Base-by-base conservation (phyloP, 2,888 invertebrate species). In the Rhamnusium bicolor region DNA sequence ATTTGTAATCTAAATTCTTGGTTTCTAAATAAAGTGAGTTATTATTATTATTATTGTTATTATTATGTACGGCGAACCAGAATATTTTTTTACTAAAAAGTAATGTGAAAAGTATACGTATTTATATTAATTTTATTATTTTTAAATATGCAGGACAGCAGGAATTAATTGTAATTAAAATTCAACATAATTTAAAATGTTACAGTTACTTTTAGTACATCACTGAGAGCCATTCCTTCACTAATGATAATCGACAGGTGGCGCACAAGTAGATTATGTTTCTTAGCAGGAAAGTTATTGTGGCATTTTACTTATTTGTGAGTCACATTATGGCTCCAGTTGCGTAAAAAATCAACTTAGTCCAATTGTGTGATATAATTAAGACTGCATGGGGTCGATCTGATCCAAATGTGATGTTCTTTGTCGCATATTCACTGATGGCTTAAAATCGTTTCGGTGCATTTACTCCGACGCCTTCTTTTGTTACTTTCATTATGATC, bases 321-420 rank as follows among this genome's bases (percentile, higher is more conserved):
- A 71, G 73, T 74, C 77, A 74, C 73, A 73, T 72, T 73, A 69
- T 72, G 74, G 66, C 71, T 72, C 24, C 67, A 27, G 71, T 77
- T 70, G 72, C 76, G 75, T 72, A 74, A 79, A 78, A 75, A 75
- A 75, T 71, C 51, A 69, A 72, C 65, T 66, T 71, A 54, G 56
- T 58, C 71, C 74, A 79, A 79, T 79, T 79, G 79, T 79, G 75
- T 72, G 74, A 66, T 68, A 71, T 79, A 79, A 79, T 79, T 79
- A 79, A 77, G 79, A 72, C 76, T 68, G 71, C 62, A 69, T 77
- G 79, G 75, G 79, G 77, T 74, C 75, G 74, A 21, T 29, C 49
- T 72, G 72, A 69, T 71, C 66, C 71, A 72, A 76, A 74, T 74
- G 76, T 78, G 74, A 74, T 73, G 77, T 75, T 71, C 77, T 77